These are phyloP conservation scores for Glandiceps talaboti DNA, from an alignment of 53 echinoderm and acorn worm genomes.

Conservation along the genomic window DNA sequence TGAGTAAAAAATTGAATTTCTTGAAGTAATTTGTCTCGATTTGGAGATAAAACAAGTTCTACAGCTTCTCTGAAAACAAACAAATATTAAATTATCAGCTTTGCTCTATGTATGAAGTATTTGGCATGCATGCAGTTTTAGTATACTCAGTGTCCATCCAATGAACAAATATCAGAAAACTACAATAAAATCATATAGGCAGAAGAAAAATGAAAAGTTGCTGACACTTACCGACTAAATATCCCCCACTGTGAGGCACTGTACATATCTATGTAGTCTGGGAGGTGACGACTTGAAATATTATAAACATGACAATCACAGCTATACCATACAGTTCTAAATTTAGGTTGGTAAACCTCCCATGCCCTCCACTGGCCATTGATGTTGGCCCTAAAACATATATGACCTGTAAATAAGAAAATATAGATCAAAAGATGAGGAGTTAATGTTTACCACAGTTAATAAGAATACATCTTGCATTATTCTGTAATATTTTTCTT, in stretches of 20 bases:
- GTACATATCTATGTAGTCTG: conserved; percentile 88
- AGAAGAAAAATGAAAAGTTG: too few species aligned
- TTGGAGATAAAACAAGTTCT: conserved; percentile 47
- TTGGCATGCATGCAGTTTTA: too few species aligned
- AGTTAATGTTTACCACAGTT: too few species aligned
- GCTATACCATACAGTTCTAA: conserved; percentile 79
- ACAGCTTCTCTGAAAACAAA: conserved; percentile 52
- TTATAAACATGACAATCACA: conserved; percentile 96
- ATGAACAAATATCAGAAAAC: too few species aligned
- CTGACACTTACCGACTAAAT: conserved; percentile 57
- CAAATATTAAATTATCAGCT: background rate
- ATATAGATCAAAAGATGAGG: background rate
- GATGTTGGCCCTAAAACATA: conserved; percentile 61
- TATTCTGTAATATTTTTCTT: too few species aligned
- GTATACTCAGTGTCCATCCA: too few species aligned
- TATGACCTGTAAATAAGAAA: conserved; percentile 35
- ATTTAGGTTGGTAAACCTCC: conserved; percentile 69
- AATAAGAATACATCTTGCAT: too few species aligned
- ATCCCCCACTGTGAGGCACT: conserved; percentile 96
- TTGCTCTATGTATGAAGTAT: too few species aligned
- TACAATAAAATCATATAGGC: too few species aligned
- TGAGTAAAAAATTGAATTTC: conserved; percentile 73
- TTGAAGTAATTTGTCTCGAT: conserved; percentile 38
- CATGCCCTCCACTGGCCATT: conserved; percentile 97
- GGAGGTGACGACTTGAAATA: conserved; percentile 63